Evolutionary conservation across 2,888 invertebrate genomes (phyloP).

Genomic region (Clepsis dumicolana): DNA sequence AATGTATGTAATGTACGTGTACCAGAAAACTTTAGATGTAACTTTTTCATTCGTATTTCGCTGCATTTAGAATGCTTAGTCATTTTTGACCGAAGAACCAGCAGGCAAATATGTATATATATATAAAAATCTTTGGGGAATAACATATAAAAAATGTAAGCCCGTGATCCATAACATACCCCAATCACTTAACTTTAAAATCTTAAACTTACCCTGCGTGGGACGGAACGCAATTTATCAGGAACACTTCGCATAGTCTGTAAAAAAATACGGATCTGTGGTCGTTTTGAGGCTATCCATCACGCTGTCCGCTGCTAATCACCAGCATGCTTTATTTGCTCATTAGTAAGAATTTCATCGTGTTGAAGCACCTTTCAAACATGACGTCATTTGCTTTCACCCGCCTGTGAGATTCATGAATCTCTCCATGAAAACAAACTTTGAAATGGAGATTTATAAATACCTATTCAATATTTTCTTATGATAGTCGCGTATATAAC

Average conservation of each 20-base stretch:
- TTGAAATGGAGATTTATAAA: not conserved
- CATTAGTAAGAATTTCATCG: slow-evolving; percentile 21
- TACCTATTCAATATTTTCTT: no score
- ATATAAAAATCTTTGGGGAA: no score
- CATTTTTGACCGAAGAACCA: no score
- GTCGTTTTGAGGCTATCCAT: slow-evolving; percentile 34
- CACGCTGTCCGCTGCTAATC: slow-evolving; percentile 33
- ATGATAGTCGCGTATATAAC: no score
- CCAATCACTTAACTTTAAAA: not conserved
- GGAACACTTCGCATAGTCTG: slow-evolving; percentile 5
- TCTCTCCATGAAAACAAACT: not conserved
- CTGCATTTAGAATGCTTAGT: no score
- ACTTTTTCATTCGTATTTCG: no score
- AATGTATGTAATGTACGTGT: no score
- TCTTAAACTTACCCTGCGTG: not conserved
- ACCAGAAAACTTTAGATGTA: no score
- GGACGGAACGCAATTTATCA: slow-evolving; percentile 12
- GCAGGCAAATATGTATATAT: no score
- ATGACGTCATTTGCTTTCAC: not conserved
- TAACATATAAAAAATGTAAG: no score
- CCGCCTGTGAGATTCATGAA: not conserved
- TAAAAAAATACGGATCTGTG: slow-evolving; percentile 39
- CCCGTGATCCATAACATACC: no score
- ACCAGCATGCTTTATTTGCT: slow-evolving; percentile 28
- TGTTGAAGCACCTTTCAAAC: not conserved